phyloP scores from a whole-genome alignment of 2,888 invertebrate species.

The Sipha maydis region DNA sequence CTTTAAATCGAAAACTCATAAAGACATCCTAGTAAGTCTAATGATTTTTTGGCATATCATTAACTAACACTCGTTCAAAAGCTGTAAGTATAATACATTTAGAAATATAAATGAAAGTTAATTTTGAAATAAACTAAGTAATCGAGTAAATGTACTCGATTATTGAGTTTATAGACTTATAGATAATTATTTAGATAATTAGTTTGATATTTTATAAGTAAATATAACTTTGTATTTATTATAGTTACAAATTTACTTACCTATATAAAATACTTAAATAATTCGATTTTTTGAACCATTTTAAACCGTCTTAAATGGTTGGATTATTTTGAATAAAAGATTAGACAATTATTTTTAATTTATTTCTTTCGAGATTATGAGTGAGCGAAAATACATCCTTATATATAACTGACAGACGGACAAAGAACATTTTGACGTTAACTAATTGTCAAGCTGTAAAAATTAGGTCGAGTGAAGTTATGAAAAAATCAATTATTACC shows the following conservation, averaged over 20 bases:
- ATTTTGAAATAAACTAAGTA: too few species aligned
- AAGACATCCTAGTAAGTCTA: neutral
- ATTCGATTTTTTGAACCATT: constrained; percentile 1
- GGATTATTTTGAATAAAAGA: constrained; percentile 16
- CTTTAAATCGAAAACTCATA: neutral
- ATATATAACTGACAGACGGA: constrained; percentile 35
- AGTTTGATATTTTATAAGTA: too few species aligned
- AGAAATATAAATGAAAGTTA: too few species aligned
- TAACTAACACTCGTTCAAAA: neutral
- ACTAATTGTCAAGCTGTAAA: constrained; percentile 45
- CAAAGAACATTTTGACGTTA: constrained; percentile 52
- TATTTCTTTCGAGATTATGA: constrained; percentile 36
- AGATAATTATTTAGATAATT: too few species aligned
- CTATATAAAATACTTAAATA: neutral
- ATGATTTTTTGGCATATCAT: neutral
- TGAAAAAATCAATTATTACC: constrained; percentile 45
- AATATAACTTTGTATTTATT: too few species aligned
- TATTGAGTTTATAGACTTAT: too few species aligned
- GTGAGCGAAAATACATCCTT: constrained; percentile 2
- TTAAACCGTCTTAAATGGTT: neutral
- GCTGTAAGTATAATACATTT: neutral
- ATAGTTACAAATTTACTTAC: neutral
- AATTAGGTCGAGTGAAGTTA: constrained; percentile 45
- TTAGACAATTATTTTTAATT: constrained; percentile 35
- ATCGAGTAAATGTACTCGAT: too few species aligned